Evolutionary conservation across 2,113 vertebrate genomes (phyloP), one percentile per base, ranked within the genome.

Genomic region (Semicossyphus pulcher): DNA sequence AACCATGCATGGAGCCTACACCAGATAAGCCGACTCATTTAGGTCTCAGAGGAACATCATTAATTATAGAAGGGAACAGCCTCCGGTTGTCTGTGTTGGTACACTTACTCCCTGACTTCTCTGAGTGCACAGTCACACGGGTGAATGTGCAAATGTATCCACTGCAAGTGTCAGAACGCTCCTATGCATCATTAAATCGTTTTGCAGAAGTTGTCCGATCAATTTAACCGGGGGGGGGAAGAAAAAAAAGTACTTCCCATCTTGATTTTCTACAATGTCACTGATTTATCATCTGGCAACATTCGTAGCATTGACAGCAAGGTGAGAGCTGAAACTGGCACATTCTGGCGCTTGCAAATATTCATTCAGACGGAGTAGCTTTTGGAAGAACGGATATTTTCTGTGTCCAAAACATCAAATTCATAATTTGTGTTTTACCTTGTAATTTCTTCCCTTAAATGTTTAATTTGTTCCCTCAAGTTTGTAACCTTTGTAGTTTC

Each of bases 21-120:
- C 86, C 60, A 78, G 78, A 89, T 86, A 74, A 79, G 77, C 34
- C 57, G 53, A 37, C 67, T 79, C 61, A 73, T 78, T 87, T 84
- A 66, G 53, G 31, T 68, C 71, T 80, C 73, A 31, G 54, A 74
- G 68, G 71, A 85, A 73, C 47, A 44, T 76, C 49, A 78, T 82
- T 79, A 75, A 77, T 79, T 73, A 68, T 66, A 21, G 53, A 74
- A 47, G 26, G 21, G 51, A 20, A 44, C 53, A 51, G 44, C 60
- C 72, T 59, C 23, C 18, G 14, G 65, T 61, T 59, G 60, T 84
- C 67, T 68, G 63, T 31, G 49, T 76, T 61, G 41, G 59, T 69
- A 34, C 63, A 61, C 32, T 60, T 72, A 58, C 57, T 83, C 54
- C 32, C 57, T 25, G 5, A 61, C 49, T 75, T 71, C 52, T 14